Conservation (phyloP, 2,113 vertebrate species). For the Columba livia region DNA sequence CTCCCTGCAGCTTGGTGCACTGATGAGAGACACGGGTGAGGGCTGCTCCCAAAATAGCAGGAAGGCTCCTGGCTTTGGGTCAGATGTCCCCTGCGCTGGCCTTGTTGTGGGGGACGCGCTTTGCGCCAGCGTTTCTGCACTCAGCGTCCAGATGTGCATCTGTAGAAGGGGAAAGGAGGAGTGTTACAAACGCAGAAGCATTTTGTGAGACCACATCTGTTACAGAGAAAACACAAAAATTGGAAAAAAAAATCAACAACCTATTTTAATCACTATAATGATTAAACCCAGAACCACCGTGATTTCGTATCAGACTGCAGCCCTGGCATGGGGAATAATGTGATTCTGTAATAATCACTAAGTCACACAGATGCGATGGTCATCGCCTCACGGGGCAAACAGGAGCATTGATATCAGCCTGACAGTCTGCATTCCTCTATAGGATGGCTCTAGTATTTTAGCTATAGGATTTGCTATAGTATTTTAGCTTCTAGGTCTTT, state of each 20-base stretch:
- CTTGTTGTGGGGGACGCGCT: accelerated
- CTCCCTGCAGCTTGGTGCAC: not conserved
- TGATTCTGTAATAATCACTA: not conserved
- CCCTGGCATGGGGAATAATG: not conserved
- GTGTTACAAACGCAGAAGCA: not conserved
- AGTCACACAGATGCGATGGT: accelerated
- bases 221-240: not conserved
- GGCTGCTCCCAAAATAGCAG: not conserved
- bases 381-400: accelerated
- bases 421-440: not conserved
- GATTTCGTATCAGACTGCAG: not conserved
- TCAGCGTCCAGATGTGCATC: not conserved
- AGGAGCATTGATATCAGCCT: not conserved
- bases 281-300: not conserved
- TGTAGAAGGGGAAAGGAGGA: not conserved
- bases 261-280: not conserved
- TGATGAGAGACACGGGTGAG: not conserved
- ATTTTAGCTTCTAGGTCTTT: not conserved
- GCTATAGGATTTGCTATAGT: too few relatives aligned
- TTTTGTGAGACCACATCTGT: accelerated
- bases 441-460: not conserved
- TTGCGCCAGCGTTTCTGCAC: not conserved
- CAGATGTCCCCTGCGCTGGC: not conserved
- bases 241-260: not conserved
- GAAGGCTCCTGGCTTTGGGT: not conserved